Evolutionary conservation across 2,888 invertebrate genomes (phyloP), one percentile per base, ranked within the genome.

Genomic region (Labia minor): DNA sequence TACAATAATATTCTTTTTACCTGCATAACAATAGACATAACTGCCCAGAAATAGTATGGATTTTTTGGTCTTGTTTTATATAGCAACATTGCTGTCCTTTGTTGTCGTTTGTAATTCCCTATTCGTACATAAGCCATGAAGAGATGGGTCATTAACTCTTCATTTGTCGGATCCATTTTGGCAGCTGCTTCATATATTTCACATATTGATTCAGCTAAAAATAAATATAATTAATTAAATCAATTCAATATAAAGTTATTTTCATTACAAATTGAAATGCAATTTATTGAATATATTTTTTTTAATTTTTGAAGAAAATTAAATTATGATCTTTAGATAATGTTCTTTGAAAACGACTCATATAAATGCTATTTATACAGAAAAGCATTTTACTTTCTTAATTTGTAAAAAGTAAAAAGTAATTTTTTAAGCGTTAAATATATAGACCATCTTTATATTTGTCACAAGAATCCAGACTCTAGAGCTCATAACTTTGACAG

Each of bases 31-130:
- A 95, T 86, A 76, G 96, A 96, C 92, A 97, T 96, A 10, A 98
- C 90, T 19, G 93, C 92, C 99, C 98, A 99, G 77, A 95, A 96
- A 77, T 95, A 96, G 77, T 98, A 98, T 0, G 95, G 95, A 77
- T 93, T 94, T 77, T 96, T 96, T 1, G 92, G 90, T 73, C 89
- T 89, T 67, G 92, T 81, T 81, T 95, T 96, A 79, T 93, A 97
- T 37, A 99, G 81, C 11, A 87, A 85, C 83, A 96, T 85, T 0
- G 97, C 98, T 0, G 90, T 86, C 70, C 89, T 85, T 75, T 96
- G 94, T 77, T 97, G 97, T 8, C 90, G 85, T 75, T 91, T 90
- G 75, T 89, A 94, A 78, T 97, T 91, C 1, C 88, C 88, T 1
- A 95, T 81, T 26, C 97, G 83, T 2, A 96, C 96, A 75, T 97